These are phyloP conservation scores for Micromys minutus DNA, from an alignment of 2,113 vertebrate genomes.

Conservation along the genomic window DNA sequence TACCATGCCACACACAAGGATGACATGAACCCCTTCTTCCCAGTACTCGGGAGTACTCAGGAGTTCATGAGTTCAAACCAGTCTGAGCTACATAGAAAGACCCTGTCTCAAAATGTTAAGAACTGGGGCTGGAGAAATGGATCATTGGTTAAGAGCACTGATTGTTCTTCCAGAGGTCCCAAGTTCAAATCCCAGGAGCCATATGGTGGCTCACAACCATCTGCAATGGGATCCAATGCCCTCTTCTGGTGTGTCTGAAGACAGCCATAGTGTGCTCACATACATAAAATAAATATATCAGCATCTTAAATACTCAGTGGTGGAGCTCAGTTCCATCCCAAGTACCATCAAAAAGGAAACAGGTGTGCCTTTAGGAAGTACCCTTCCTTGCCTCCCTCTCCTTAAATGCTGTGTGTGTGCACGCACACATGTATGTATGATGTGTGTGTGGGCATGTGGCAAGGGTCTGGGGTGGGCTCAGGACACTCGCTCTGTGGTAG, in stretches of 20 bases:
- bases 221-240: no score
- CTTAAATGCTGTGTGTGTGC: background rate
- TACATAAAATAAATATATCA: no score
- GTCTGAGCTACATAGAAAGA: background rate
- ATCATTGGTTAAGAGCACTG: no score
- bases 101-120: background rate
- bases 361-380: background rate
- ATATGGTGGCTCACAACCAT: no score
- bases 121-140: background rate
- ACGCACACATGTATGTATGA: no score
- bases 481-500: background rate
- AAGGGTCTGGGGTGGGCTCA: background rate
- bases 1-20: background rate
- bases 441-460: no score
- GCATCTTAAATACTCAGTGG: no score
- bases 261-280: no score
- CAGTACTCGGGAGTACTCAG: background rate
- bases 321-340: background rate
- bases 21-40: background rate
- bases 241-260: no score
- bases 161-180: no score
- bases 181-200: no score
- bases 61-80: background rate
- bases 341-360: background rate
- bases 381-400: background rate